Evolutionary conservation across 2,797 vertebrate genomes (phyloP).

Genomic region (Poeciliopsis infans): DNA sequence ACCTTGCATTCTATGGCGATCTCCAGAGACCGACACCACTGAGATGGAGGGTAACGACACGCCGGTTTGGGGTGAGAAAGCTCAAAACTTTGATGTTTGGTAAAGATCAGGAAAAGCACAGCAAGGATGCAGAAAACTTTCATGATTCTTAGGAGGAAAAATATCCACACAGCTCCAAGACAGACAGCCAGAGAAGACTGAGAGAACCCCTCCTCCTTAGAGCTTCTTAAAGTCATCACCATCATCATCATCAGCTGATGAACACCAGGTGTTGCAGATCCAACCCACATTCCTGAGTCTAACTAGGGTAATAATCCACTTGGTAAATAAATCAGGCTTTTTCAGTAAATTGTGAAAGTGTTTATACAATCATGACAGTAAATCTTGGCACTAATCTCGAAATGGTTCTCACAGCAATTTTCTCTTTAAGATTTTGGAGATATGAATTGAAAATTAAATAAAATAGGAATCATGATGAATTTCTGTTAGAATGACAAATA

Average conservation of each 20-base stretch:
- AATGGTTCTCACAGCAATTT: not conserved
- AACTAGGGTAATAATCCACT: not conserved
- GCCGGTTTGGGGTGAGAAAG: slow-evolving; percentile 61
- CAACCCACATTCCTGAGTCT: not conserved
- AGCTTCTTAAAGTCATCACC: not conserved
- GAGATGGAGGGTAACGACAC: slow-evolving; percentile 79
- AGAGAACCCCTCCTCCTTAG: not conserved
- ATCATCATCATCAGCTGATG: slow-evolving; percentile 27
- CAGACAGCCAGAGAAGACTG: not conserved
- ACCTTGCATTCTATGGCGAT: slow-evolving; percentile 81
- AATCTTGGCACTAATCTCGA: not conserved
- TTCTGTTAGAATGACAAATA: not conserved
- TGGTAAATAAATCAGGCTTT: not conserved
- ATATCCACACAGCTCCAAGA: not conserved
- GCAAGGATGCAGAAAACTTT: slow-evolving; percentile 6
- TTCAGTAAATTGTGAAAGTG: not conserved
- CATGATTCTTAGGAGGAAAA: slow-evolving; percentile 28
- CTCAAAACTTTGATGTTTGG: not conserved
- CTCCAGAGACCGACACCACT: slow-evolving; percentile 80
- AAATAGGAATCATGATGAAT: not conserved
- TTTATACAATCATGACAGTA: not conserved
- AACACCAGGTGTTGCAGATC: slow-evolving; percentile 24
- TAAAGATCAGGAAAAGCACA: slow-evolving; percentile 38
- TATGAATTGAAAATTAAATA: not conserved
- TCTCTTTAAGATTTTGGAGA: not conserved